Base-by-base conservation (phyloP, 1,140 invertebrate genomes). In the Drosophila busckii region DNA sequence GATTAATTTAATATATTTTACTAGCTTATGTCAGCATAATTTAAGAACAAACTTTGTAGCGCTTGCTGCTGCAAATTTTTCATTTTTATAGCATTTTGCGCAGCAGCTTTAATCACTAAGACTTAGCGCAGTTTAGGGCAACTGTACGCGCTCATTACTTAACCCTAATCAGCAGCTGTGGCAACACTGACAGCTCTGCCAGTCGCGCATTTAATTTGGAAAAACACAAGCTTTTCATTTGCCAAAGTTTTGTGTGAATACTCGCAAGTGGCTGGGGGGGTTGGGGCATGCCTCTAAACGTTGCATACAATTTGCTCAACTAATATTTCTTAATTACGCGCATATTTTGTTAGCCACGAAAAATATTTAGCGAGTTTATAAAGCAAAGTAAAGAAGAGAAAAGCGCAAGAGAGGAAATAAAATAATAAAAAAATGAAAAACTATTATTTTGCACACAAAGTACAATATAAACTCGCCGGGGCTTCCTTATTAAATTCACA, bases 371-470 rank as follows among this genome's bases (percentile, higher is more conserved):
- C 64, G n/a, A 55, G 75, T 80, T 80, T 71, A 82, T 80, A 73
- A 82, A 82, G n/a, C n/a, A n/a, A n/a, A n/a, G n/a, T n/a, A n/a
- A n/a, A n/a, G n/a, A n/a, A n/a, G n/a, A n/a, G n/a, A n/a, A n/a
- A n/a, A n/a, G n/a, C n/a, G n/a, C n/a, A n/a, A n/a, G n/a, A n/a
- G n/a, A n/a, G n/a, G n/a, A n/a, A n/a, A n/a, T n/a, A n/a, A n/a
- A n/a, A n/a, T n/a, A n/a, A n/a, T n/a, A n/a, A n/a, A n/a, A n/a
- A n/a, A n/a, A n/a, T n/a, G n/a, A 70, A 71, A 80, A 80, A 80
- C 73, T 80, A 80, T 80, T 80, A 80, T 80, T 80, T 78, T 80
- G 48, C 69, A 75, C 75, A 80, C 75, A 80, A 80, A 80, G 75
- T 80, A 75, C 65, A 75, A 80, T 80, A 82, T 80, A 82, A 73